phyloP scores from a whole-genome alignment of 2,888 invertebrate genomes.

The Andrena minutula region DNA sequence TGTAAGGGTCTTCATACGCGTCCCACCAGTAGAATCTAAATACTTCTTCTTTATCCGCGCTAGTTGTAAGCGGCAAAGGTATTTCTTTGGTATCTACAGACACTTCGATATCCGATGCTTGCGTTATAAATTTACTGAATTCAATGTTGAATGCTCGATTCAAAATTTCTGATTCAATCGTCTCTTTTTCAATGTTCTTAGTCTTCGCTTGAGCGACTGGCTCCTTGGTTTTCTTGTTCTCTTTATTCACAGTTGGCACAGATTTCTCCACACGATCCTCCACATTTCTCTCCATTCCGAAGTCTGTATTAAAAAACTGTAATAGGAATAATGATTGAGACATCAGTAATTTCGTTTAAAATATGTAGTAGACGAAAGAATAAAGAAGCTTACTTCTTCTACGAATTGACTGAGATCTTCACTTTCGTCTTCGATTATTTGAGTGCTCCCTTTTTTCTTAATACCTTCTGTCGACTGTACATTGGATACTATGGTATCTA shows the following conservation, averaged over 20 bases:
- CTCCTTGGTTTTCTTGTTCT: slow-evolving; percentile 3
- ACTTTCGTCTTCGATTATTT: slow-evolving; percentile 59
- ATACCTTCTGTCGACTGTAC: slow-evolving; percentile 9
- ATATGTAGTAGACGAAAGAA: background rate
- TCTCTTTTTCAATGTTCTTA: slow-evolving; percentile 77
- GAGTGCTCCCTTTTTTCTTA: slow-evolving; percentile 43
- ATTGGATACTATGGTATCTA: background rate
- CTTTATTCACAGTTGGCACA: background rate
- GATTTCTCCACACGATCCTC: slow-evolving; percentile 24
- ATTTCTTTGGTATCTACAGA: slow-evolving; percentile 82
- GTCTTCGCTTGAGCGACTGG: slow-evolving; percentile 23
- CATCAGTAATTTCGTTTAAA: slow-evolving; percentile 4
- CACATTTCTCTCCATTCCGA: slow-evolving; percentile 70
- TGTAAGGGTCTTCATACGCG: slow-evolving; percentile 94
- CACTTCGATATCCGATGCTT: slow-evolving; percentile 66
- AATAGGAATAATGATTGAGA: slow-evolving; percentile 18
- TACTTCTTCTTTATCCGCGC: slow-evolving; percentile 85
- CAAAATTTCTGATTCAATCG: slow-evolving; percentile 80
- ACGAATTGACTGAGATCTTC: slow-evolving; percentile 69
- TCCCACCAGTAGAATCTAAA: slow-evolving; percentile 95
- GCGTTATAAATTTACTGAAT: slow-evolving; percentile 76
- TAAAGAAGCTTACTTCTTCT: slow-evolving; percentile 68
- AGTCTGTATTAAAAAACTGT: slow-evolving; percentile 71
- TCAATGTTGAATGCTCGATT: slow-evolving; percentile 75
- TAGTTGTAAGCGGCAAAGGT: slow-evolving; percentile 84